These are phyloP conservation scores for Synanthedon myopaeformis DNA, from an alignment of 2,888 invertebrate genomes.

Conservation along the genomic window DNA sequence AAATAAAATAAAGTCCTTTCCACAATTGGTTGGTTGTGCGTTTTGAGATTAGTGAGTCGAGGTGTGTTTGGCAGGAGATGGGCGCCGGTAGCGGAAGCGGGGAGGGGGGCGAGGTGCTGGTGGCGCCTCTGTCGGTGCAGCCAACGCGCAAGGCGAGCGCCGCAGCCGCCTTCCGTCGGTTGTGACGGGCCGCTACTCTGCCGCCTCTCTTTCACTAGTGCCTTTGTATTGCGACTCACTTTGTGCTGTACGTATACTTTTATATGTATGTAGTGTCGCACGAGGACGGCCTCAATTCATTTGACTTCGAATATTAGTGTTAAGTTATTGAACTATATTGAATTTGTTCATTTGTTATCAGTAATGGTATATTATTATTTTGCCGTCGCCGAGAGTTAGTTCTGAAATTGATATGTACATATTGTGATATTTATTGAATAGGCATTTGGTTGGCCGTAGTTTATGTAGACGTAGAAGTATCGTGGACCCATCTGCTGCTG, in stretches of 20 bases:
- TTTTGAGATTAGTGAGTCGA: background rate
- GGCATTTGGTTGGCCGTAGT: slow-evolving; percentile 20
- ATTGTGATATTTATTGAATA: slow-evolving; percentile 67
- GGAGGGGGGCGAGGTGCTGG: slow-evolving; percentile 71
- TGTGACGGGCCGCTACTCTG: slow-evolving; percentile 63
- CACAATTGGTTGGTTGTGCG: too few relatives aligned
- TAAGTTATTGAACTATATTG: slow-evolving; percentile 8
- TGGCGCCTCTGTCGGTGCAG: slow-evolving; percentile 87
- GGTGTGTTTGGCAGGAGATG: slow-evolving; percentile 73
- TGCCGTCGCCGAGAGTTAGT: slow-evolving; percentile 23
- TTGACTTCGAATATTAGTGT: slow-evolving; percentile 25
- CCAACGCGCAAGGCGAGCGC: slow-evolving; percentile 83
- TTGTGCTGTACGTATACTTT: slow-evolving; percentile 1
- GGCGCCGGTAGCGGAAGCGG: slow-evolving; percentile 72
- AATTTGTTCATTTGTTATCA: slow-evolving; percentile 11
- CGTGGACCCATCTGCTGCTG: slow-evolving; percentile 4
- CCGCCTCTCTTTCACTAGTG: slow-evolving; percentile 19
- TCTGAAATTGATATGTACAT: slow-evolving; percentile 61
- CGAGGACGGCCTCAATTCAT: slow-evolving; percentile 21
- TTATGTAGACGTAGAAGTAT: slow-evolving; percentile 2
- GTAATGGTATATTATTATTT: slow-evolving; percentile 4
- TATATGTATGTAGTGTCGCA: slow-evolving; percentile 13
- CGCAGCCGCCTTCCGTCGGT: slow-evolving; percentile 76
- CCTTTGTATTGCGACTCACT: slow-evolving; percentile 27
- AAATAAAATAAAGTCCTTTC: too few relatives aligned